Evolutionary conservation across 1,140 invertebrate genomes (phyloP), one percentile per base, ranked within the genome.

Genomic region (Leptinotarsa undecemlineata): DNA sequence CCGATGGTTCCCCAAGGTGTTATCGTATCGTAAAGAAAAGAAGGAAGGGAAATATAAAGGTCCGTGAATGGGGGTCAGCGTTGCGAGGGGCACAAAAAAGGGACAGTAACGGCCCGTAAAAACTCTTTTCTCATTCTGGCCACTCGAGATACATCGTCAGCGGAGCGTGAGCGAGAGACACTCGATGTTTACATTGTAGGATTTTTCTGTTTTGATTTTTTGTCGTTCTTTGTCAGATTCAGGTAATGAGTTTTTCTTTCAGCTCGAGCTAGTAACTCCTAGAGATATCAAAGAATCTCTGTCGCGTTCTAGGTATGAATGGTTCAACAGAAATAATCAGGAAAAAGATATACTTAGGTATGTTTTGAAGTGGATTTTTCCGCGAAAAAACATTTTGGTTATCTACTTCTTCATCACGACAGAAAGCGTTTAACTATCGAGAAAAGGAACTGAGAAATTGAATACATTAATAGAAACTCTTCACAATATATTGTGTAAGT

Each of bases 1-100:
- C 48, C 72, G 48, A 78, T 78, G 77, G 72, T 74, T 78, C 77
- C 77, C 77, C 47, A 61, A 78, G 77, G 77, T 78, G 77, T 76
- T 78, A 76, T 78, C 74, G 51, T 63, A 51, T 62, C 68, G 68
- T 63, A 74, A 74, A 71, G 68, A 62, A 71, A 61, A 74, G 57
- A 74, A 69, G 23, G 61, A 71, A 74, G 68, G 69, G 48, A 71
- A 74, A 71, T 71, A 63, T 71, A 71, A 74, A 71, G 74, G 74
- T 71, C 68, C 68, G 42, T 74, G 74, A 74, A 74, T 64, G 63
- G 63, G 63, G 63, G 63, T 64, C 63, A 64, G 63, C 26, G 14
- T 57, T 57, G 13, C 51, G 51, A 57, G 51, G 63, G 63, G 20
- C 20, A 64, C 26, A 64, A 23, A 64, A 33, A 23, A 66, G 68